Conservation (phyloP, 2,113 vertebrate genomes). For the Varanus salvator region DNA sequence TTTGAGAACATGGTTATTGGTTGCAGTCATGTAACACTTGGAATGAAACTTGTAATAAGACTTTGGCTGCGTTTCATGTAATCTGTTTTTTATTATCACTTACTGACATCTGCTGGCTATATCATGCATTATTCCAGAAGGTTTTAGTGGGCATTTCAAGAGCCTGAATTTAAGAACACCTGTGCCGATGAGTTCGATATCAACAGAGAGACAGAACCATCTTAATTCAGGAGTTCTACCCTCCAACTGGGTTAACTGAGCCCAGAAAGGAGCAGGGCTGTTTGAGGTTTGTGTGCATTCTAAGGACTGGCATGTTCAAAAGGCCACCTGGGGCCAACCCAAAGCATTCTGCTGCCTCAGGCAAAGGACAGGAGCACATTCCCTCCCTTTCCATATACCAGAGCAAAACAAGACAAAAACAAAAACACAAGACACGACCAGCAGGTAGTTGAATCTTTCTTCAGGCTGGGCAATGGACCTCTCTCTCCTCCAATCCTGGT, state of each 20-base stretch:
- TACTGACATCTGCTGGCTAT: conserved; percentile 82
- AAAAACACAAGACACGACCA: too few species aligned
- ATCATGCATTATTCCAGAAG: conserved; percentile 49
- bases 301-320: not conserved
- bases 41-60: not conserved
- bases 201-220: not conserved
- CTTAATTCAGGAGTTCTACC: not conserved
- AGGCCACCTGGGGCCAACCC: not conserved
- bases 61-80: not conserved
- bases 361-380: too few species aligned
- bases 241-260: not conserved
- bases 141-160: not conserved
- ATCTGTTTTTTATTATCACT: conserved; percentile 71
- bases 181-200: not conserved
- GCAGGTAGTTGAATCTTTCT: too few species aligned
- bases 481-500: too few species aligned
- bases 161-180: not conserved
- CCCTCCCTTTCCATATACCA: too few species aligned
- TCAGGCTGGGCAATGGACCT: too few species aligned
- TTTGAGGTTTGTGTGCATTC: not conserved
- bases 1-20: not conserved
- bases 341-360: too few species aligned
- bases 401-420: too few species aligned
- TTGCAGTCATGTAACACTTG: not conserved
- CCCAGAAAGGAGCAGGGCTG: not conserved